phyloP scores from a whole-genome alignment of 2,113 vertebrate species.

The Syngnathus typhle region DNA sequence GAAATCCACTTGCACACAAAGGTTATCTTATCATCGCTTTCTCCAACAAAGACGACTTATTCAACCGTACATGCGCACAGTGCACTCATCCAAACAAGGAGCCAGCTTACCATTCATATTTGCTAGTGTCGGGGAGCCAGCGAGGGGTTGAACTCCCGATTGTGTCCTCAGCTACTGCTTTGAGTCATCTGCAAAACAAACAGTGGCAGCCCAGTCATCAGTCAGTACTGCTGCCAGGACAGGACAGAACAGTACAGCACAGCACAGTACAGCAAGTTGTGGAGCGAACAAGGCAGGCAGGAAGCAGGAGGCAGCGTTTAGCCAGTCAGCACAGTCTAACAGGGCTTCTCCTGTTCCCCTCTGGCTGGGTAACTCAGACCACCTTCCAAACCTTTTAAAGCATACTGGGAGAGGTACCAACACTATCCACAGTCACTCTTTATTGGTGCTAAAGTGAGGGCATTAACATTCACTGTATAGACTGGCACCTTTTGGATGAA shows the following conservation, averaged over 20 bases:
- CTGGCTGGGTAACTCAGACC: slow-evolving; percentile 41
- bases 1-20: slow-evolving; percentile 1
- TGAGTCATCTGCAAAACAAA: slow-evolving; percentile 64
- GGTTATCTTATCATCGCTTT: not conserved
- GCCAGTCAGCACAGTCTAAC: slow-evolving; percentile 61
- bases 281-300: slow-evolving; percentile 23
- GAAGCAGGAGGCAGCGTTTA: slow-evolving; percentile 36
- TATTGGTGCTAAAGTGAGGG: slow-evolving; percentile 4
- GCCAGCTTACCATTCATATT: slow-evolving; percentile 65
- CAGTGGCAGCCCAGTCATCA: slow-evolving; percentile 49
- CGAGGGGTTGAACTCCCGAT: slow-evolving; percentile 33
- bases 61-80: slow-evolving; percentile 6
- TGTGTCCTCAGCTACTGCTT: slow-evolving; percentile 54
- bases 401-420: slow-evolving; percentile 39
- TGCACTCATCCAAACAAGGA: slow-evolving; percentile 17
- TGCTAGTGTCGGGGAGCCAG: slow-evolving; percentile 37
- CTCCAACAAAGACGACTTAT: not conserved
- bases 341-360: slow-evolving; percentile 60
- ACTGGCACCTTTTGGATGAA: not conserved
- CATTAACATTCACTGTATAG: slow-evolving; percentile 5
- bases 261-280: slow-evolving; percentile 21
- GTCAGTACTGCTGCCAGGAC: slow-evolving; percentile 56
- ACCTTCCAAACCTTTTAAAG: slow-evolving; percentile 50
- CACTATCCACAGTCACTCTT: slow-evolving; percentile 23
- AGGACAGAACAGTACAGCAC: slow-evolving; percentile 23